Percentiles rank a stretch among this genome's conserved stretches.
Conservation (phyloP, 1,140 invertebrate genomes). For the Anastatus disparis region DNA sequence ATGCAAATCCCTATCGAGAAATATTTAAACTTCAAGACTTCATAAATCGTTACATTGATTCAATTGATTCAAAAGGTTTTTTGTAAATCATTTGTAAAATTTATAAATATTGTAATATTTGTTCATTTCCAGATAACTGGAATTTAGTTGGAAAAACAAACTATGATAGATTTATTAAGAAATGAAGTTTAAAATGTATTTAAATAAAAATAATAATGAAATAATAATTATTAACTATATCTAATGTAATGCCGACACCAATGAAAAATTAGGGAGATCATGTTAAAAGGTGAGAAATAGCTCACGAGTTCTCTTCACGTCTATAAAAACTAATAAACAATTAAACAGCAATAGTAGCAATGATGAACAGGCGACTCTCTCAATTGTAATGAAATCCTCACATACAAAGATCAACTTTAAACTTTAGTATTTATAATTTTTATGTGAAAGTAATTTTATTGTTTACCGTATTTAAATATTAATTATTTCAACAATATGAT, state of each 20-base stretch:
- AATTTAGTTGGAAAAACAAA: too few species aligned
- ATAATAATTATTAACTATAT: conserved; percentile 21
- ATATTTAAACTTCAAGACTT: too few species aligned
- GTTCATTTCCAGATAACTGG: too few species aligned
- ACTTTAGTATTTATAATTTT: too few species aligned
- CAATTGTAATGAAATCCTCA: conserved; percentile 19
- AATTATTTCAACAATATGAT: too few species aligned
- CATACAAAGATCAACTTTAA: background rate
- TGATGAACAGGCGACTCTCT: conserved; percentile 23
- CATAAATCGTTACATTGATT: too few species aligned
- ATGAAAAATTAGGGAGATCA: conserved; percentile 43
- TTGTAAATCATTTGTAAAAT: too few species aligned
- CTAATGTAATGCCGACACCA: conserved; percentile 42
- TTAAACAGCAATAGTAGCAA: background rate
- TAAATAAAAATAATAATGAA: conserved; percentile 5
- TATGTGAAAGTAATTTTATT: too few species aligned
- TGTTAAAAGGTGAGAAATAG: conserved; percentile 33
- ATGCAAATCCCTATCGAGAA: too few species aligned
- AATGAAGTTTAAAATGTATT: background rate
- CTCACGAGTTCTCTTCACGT: conserved; percentile 35
- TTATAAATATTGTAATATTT: too few species aligned
- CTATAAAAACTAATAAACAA: conserved; percentile 15
- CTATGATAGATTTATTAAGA: conserved; percentile 1
- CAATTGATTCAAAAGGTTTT: too few species aligned
- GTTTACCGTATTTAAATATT: too few species aligned